A percentile compares a stretch with the other conserved stretches of the same genome.
Evolutionary conservation across 1,140 invertebrate genomes (phyloP).

Genomic region (Cydia splendana): DNA sequence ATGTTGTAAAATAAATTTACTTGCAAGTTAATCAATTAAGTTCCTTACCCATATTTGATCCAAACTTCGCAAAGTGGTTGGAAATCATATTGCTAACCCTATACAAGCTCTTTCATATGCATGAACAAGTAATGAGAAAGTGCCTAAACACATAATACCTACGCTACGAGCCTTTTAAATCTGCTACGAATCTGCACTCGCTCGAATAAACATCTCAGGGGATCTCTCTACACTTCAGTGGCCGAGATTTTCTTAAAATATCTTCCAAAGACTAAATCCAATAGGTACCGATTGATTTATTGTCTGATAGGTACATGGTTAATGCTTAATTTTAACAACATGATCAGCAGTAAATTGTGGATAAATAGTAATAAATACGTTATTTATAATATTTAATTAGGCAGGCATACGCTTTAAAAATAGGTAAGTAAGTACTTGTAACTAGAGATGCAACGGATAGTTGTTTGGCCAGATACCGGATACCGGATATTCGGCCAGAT

Average conservation of each 20-base stretch:
- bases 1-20: background rate
- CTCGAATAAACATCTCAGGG: slow-evolving; percentile 10
- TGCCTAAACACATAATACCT: background rate
- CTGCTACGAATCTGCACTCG: slow-evolving; percentile 24
- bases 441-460: too few relatives aligned
- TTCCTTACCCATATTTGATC: background rate
- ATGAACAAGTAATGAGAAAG: slow-evolving; percentile 20
- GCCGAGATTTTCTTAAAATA: slow-evolving; percentile 24
- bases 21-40: background rate
- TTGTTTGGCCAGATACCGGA: too few relatives aligned
- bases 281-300: slow-evolving; percentile 7
- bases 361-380: too few relatives aligned
- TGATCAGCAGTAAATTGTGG: background rate
- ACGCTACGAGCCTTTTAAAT: slow-evolving; percentile 8
- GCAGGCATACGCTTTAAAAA: too few relatives aligned
- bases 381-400: too few relatives aligned
- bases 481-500: too few relatives aligned
- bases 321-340: background rate
- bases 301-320: background rate
- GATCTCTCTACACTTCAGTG: background rate
- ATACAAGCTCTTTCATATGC: slow-evolving; percentile 18
- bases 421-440: too few relatives aligned
- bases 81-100: background rate
- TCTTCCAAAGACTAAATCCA: background rate
- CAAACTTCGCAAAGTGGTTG: background rate